Base-by-base conservation (phyloP, 64 coral and sea anemone genomes). In the Pocillopora damicornis region DNA sequence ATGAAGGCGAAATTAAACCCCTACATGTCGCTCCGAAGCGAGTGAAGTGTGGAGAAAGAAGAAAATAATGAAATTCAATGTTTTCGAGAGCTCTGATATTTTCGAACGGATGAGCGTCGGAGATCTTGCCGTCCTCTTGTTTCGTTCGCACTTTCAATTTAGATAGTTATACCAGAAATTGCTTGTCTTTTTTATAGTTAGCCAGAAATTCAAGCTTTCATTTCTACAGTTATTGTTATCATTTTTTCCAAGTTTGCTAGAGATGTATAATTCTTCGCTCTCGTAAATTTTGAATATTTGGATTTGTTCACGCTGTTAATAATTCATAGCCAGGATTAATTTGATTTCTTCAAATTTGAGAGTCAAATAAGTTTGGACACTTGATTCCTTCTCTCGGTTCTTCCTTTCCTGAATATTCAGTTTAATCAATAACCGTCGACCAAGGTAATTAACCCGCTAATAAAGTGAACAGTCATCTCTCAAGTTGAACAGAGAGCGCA, bases 401-500 rank as follows among this genome's bases (percentile, higher is more conserved):
- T 63, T 63, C 61, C 16, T 71, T 71, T 71, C 25, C 67, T 51
- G 42, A 51, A 51, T 51, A 51, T 51, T 51, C 42, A 51, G 38
- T 73, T 73, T 85, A 85, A 85, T 85, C 65, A 85, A 83, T 63
- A 57, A 56, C 65, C 51, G 81, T 85, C 64, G 35, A 2, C 37
- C 5, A 6, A 42, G 12, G 20, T 85, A 85, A 85, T 85, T 73
- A 85, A 85, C 81, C 51, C 18, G 65, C 65, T 85, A 85, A 85
- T 85, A 72, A 85, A 85, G 81, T 85, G 81, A 73, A 85, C 81
- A 85, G 81, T 73, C 81, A 22, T 85, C 57, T 85, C 36, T 72
- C 64, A 35, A 57, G 77, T 60, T 57, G 63, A 66, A 85, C 63
- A 85, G 64, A 14, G 17, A n/a, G 16, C 63, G 57, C 57, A 85